Conservation (phyloP, 2,888 invertebrate species). For the Philonicus albiceps region DNA sequence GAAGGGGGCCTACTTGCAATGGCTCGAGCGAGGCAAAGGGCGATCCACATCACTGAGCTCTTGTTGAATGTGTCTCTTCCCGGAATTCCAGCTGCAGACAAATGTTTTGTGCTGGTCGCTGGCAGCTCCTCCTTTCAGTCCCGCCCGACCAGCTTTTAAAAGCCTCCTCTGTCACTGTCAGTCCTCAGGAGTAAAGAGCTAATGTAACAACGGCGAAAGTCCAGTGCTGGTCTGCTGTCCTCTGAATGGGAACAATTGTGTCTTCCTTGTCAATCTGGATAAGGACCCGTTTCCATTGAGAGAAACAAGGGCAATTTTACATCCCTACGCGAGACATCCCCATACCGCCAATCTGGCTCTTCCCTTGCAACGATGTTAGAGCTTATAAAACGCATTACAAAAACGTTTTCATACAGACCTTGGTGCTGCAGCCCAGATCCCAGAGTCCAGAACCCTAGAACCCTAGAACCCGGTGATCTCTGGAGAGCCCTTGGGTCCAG, state of each 20-base stretch:
- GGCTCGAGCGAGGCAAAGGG: not conserved
- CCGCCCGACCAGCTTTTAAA: not conserved
- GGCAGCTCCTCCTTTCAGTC: not conserved
- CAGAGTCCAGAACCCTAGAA: not conserved
- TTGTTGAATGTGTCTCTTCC: not conserved
- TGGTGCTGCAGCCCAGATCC: not conserved
- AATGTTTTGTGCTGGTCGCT: not conserved
- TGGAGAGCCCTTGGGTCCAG: not conserved
- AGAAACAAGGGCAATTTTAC: not conserved
- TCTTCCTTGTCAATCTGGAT: not conserved
- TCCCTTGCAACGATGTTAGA: not conserved
- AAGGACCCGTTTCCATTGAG: not conserved
- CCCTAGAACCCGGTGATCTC: not conserved
- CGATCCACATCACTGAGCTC: not conserved
- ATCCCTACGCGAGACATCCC: not conserved
- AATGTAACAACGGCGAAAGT: not conserved
- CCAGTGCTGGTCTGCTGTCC: not conserved
- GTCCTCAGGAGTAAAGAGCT: not conserved
- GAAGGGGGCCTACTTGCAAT: not conserved
- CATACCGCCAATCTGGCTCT: not conserved
- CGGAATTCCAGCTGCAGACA: not conserved
- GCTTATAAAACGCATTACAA: not conserved
- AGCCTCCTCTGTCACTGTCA: not conserved
- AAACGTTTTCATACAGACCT: not conserved
- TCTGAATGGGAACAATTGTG: not conserved